phyloP scores from a whole-genome alignment of 2,888 invertebrate genomes.

The Coronaproctus castanopsis region DNA sequence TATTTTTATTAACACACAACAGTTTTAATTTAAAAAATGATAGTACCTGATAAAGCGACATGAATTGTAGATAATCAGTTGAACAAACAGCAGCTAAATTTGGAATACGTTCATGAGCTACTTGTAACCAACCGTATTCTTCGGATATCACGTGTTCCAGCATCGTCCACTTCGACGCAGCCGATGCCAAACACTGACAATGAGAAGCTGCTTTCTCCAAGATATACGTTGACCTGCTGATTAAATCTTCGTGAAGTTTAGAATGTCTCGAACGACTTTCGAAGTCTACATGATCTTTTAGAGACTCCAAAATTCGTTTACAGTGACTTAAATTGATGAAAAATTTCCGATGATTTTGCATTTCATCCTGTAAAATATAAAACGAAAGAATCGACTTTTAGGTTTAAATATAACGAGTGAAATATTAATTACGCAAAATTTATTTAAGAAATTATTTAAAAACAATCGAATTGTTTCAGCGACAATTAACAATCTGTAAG shows the following conservation, averaged over 20 bases:
- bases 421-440: slow-evolving; percentile 1
- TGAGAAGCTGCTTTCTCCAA: slow-evolving; percentile 61
- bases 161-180: slow-evolving; percentile 64
- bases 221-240: slow-evolving; percentile 51
- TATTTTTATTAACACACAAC: too few relatives aligned
- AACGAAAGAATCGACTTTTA: background rate
- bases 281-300: slow-evolving; percentile 61
- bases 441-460: background rate
- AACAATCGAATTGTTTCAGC: too few relatives aligned
- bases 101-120: slow-evolving; percentile 64
- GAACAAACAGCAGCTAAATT: slow-evolving; percentile 60
- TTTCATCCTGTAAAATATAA: slow-evolving; percentile 32
- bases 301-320: slow-evolving; percentile 61
- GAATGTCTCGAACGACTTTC: slow-evolving; percentile 56
- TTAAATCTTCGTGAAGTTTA: slow-evolving; percentile 50
- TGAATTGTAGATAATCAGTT: slow-evolving; percentile 64
- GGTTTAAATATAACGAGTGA: slow-evolving; percentile 1
- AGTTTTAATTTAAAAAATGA: too few relatives aligned
- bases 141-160: slow-evolving; percentile 63
- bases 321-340: slow-evolving; percentile 75
- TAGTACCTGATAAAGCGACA: slow-evolving; percentile 32
- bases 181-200: slow-evolving; percentile 63
- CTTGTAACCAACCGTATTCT: slow-evolving; percentile 61
- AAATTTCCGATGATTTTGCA: slow-evolving; percentile 73
- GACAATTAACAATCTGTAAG: too few relatives aligned